phyloP scores from a whole-genome alignment of 2,113 vertebrate genomes.

The Platanista minor region DNA sequence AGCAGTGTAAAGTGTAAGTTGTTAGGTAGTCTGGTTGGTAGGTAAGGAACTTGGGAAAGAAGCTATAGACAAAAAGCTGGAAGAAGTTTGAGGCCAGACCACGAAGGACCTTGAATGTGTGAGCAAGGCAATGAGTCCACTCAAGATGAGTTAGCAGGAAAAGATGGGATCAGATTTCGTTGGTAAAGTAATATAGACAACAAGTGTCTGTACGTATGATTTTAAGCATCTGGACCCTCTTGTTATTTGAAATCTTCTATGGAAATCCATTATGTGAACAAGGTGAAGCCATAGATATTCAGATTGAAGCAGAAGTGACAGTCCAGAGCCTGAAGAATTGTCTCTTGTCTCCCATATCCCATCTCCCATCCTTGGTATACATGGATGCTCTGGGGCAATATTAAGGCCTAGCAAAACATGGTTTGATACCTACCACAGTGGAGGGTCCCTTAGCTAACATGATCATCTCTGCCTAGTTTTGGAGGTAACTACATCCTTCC shows the following conservation, averaged over 20 bases:
- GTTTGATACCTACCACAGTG: neutral
- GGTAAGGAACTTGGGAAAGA: neutral
- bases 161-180: neutral
- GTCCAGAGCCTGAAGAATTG: neutral
- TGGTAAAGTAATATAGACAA: neutral
- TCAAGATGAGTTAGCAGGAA: neutral
- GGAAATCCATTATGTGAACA: neutral
- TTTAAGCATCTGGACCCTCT: neutral
- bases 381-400: neutral
- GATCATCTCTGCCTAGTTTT: neutral
- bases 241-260: neutral
- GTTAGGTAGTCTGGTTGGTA: neutral
- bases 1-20: neutral
- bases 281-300: neutral
- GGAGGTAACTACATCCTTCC: neutral
- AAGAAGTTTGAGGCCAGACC: neutral
- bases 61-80: neutral
- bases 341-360: neutral
- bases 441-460: neutral
- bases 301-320: neutral
- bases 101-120: neutral
- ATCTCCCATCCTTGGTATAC: accelerated
- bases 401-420: neutral
- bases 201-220: neutral
- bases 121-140: neutral